Conservation (phyloP, 1,140 invertebrate species). For the Dendrolimus punctatus region DNA sequence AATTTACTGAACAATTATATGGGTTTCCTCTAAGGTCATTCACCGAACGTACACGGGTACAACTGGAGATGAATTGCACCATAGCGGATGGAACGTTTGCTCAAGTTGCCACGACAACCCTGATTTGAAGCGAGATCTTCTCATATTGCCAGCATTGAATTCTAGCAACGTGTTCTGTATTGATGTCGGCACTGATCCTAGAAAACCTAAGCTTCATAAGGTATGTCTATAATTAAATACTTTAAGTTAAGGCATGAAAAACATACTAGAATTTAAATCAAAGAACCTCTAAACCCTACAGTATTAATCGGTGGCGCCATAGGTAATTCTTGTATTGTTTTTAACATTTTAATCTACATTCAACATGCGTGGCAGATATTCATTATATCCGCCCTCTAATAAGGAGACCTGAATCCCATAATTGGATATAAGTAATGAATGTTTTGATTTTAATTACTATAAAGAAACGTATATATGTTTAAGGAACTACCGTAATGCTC, state of each 20-base stretch:
- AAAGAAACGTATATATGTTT: no score
- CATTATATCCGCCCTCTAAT: no score
- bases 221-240: constrained; percentile 26
- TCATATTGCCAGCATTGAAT: constrained; percentile 88
- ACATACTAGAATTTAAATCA: no score
- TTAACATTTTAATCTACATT: no score
- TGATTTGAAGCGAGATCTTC: constrained; percentile 78
- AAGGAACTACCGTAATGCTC: no score
- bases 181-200: constrained; percentile 82
- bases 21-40: constrained; percentile 80
- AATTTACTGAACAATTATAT: background rate
- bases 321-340: no score
- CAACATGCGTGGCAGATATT: no score
- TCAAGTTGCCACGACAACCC: constrained; percentile 87
- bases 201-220: constrained; percentile 72
- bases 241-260: background rate
- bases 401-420: no score
- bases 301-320: no score
- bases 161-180: constrained; percentile 91
- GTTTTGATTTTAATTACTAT: no score
- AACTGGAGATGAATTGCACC: constrained; percentile 92
- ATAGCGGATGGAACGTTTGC: constrained; percentile 97
- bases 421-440: no score
- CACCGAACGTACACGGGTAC: constrained; percentile 86
- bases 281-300: no score